Conservation (phyloP, 2,888 invertebrate genomes). For the Chrysolina americana region DNA sequence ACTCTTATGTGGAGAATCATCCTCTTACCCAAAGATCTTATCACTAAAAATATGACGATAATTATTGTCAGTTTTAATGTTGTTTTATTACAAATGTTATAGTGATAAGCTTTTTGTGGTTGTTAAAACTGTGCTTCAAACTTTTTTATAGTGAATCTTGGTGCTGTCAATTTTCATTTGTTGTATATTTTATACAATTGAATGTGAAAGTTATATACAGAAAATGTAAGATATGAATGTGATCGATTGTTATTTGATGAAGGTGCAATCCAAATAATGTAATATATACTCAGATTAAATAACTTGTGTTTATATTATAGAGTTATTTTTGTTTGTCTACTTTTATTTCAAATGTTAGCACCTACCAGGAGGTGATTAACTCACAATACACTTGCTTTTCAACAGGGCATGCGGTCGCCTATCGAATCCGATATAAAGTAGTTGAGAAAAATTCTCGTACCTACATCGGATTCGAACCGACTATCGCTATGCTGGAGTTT, state of each 20-base stretch:
- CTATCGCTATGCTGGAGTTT: too few species aligned
- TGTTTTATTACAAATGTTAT: too few species aligned
- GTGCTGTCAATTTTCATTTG: neutral
- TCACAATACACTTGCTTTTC: too few species aligned
- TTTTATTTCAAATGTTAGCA: conserved; percentile 2
- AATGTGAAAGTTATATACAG: neutral
- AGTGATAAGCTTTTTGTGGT: neutral
- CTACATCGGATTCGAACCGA: too few species aligned
- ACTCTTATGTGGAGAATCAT: too few species aligned
- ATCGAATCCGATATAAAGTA: too few species aligned
- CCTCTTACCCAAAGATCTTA: too few species aligned
- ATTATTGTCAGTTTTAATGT: neutral
- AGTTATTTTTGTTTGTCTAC: neutral
- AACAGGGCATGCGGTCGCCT: too few species aligned
- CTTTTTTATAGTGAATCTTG: neutral
- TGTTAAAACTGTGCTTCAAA: neutral
- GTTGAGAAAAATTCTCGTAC: too few species aligned
- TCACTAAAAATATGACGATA: too few species aligned
- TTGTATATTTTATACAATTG: neutral
- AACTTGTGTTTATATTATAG: too few species aligned
- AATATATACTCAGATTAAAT: neutral
- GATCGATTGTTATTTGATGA: neutral
- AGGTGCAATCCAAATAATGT: neutral
- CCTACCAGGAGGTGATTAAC: too few species aligned
- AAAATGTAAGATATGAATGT: neutral